Conservation (phyloP, 1,140 invertebrate species). For the Anastrepha ludens region DNA sequence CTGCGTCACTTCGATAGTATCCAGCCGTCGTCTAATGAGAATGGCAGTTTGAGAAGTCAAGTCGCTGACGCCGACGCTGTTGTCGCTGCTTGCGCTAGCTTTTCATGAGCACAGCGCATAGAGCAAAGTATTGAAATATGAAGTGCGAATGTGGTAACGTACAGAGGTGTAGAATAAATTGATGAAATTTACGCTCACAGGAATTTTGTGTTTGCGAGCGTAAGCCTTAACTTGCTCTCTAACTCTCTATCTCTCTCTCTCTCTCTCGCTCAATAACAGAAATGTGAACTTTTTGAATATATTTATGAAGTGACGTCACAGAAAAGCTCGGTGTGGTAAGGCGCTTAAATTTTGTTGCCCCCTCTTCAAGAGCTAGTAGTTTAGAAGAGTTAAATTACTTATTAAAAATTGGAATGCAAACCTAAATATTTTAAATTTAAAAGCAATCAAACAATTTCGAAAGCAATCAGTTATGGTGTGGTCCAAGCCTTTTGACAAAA, state of each 20-base stretch:
- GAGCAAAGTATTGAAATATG: background rate
- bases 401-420: too few species aligned
- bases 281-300: background rate
- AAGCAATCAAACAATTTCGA: too few species aligned
- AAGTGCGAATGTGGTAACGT: background rate
- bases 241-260: too few species aligned
- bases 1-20: background rate
- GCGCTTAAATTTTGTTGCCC: too few species aligned
- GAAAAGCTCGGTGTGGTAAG: background rate
- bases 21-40: background rate
- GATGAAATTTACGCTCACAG: background rate
- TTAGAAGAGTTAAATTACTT: too few species aligned
- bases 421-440: too few species aligned
- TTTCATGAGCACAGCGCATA: background rate
- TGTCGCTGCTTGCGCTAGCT: background rate
- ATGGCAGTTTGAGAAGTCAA: background rate
- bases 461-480: too few species aligned
- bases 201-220: background rate
- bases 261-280: background rate
- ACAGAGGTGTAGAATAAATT: background rate
- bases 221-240: background rate
- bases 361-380: too few species aligned
- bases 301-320: slow-evolving; percentile 30
- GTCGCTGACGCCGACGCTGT: background rate
- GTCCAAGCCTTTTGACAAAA: too few species aligned